Base-by-base conservation (phyloP, 2,797 vertebrate genomes). In the Intellagama lesueurii region DNA sequence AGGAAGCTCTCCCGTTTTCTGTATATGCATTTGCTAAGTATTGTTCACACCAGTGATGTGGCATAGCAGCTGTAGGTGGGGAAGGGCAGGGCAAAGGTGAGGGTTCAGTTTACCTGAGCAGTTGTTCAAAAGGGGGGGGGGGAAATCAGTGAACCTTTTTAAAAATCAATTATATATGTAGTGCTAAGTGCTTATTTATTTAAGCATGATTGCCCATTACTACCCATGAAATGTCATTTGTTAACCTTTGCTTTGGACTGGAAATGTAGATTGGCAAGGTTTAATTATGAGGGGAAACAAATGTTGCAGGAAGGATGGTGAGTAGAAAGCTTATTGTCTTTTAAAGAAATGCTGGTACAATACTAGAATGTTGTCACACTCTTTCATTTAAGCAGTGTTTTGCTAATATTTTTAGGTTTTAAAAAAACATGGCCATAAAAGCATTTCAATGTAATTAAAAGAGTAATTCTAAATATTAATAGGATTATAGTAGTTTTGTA, bases 141-240 rank as follows among this genome's bases (percentile, higher is more conserved):
- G 35, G 4, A 22, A 78, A 47, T 78, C 40, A 14, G 56, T 26
- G 9, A 44, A 69, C 35, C 26, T 83, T 70, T 17, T n/a, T 19
- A 49, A 81, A 44, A 83, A 69, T 69, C 28, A 70, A 24, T 81
- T 19, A 72, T 87, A 17, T 86, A 86, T 66, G 28, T 72, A 81
- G 78, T 32, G 17, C 56, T 49, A 69, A 68, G 30, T 68, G 60
- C 12, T 7, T 86, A 56, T 44, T 86, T 44, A 86, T 66, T 47
- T 77, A n/a, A 86, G 3, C 40, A 68, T 66, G 30, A 49, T 49
- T 86, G 28, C 30, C 28, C 56, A 64, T 66, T 66, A 66, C 17
- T 47, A 22, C 19, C 19, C 24, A 77, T 47, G 24, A 68, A 49
- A 79, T 22, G 70, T 73, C 32, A 44, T 56, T 56, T 2, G 17